Evolutionary conservation across 2,113 vertebrate genomes (phyloP), one percentile per base, ranked within the genome.

Genomic region (Lepus timidus): DNA sequence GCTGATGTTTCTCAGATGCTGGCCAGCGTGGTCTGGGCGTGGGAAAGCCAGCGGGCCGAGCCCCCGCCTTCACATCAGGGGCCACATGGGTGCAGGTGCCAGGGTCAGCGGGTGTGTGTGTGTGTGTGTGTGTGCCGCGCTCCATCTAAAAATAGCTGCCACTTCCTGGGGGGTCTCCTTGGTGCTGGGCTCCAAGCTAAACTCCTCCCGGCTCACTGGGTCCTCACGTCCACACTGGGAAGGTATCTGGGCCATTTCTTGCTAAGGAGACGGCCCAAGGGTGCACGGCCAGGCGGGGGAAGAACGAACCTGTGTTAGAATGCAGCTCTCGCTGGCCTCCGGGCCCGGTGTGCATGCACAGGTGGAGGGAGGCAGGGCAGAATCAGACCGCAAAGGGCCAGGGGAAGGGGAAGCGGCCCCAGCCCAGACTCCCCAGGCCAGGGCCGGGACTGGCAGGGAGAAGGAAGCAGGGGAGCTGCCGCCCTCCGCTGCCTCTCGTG

Each of bases 1-100:
- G 16, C 87, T 91, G 84, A 65, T 93, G 76, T 55, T 73, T 84
- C 67, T 91, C 96, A 94, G 92, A 96, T 93, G 92, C 85, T 94
- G 75, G 52, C 95, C 83, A 27, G 89, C 29, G 0, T 2, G 0
- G 49, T 61, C 71, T 33, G 4, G 29, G 27, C n/a, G 10, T n/a
- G 10, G 39, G 93, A 67, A 61, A 75, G 82, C 39, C 12, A 13
- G 70, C 39, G 51, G 64, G 19, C 71, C 6, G 23, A 44, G 29
- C 81, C 44, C 44, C 44, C 44, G 44, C 44, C 44, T 44, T 44
- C 44, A 44, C 44, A 44, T 44, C 44, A 44, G 55, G 64, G 29
- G 81, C 23, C 85, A 79, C 89, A 52, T 27, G 31, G 82, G 25
- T 93, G 82, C 61, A 19, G 85, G 62, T 70, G 58, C 76, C 52